Percentiles rank a stretch among this genome's conserved stretches.
These are phyloP conservation scores for Hypsibius dujardini DNA, from an alignment of 1,140 invertebrate genomes.

Conservation along the genomic window DNA sequence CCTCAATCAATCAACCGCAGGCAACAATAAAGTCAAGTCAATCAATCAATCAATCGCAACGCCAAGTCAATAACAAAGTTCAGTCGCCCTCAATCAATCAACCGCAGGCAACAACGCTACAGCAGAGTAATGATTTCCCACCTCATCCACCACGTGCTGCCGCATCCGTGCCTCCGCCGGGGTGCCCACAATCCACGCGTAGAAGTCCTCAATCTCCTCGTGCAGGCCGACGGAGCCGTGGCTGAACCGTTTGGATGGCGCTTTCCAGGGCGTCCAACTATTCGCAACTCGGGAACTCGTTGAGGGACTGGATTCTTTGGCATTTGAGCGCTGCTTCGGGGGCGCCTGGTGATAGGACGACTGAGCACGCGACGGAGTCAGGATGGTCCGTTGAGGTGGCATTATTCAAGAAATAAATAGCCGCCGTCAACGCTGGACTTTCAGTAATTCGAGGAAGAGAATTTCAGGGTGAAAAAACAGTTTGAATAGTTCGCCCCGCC, in stretches of 20 bases:
- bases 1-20: neutral
- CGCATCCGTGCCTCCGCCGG: conserved; percentile 1
- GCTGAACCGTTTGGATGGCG: neutral
- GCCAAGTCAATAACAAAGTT: neutral
- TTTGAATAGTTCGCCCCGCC: no score
- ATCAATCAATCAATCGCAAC: neutral
- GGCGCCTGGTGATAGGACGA: no score
- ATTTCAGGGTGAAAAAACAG: no score
- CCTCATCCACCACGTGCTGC: conserved; percentile 16
- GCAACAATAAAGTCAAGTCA: neutral
- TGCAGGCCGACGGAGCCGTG: neutral
- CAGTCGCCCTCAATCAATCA: neutral
- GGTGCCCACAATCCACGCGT: conserved; percentile 18
- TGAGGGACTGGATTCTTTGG: neutral
- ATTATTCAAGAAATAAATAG: no score
- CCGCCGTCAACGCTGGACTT: no score
- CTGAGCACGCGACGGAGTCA: no score
- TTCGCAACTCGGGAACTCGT: neutral
- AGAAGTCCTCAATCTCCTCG: conserved; percentile 21
- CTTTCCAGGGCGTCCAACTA: neutral
- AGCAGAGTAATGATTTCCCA: neutral
- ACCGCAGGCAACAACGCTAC: neutral
- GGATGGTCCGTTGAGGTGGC: no score
- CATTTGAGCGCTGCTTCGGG: no score
- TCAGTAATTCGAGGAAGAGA: no score